Conservation (phyloP, 1,140 invertebrate genomes). For the Leptonema lineaticorne region DNA sequence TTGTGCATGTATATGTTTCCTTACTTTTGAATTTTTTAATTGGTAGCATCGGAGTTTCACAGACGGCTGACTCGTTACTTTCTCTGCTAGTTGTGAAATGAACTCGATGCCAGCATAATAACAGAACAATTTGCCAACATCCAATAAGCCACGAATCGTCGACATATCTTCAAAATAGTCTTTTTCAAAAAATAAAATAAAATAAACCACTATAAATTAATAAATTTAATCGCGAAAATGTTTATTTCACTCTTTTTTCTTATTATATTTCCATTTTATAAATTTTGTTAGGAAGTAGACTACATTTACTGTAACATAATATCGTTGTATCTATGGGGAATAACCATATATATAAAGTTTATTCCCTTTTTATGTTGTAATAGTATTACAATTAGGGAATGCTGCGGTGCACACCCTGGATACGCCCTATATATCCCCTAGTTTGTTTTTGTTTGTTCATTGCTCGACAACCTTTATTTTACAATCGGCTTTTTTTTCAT, state of each 20-base stretch:
- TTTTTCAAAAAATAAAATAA: neutral
- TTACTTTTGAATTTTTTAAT: conserved; percentile 17
- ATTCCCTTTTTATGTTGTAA: neutral
- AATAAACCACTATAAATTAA: too few relatives aligned
- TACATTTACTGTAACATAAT: too few relatives aligned
- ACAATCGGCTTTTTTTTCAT: too few relatives aligned
- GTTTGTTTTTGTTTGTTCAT: neutral
- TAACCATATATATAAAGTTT: too few relatives aligned
- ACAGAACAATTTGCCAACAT: neutral
- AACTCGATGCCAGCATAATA: neutral
- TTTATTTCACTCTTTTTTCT: too few relatives aligned
- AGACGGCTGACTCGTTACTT: conserved; percentile 9
- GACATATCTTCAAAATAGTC: conserved; percentile 1
- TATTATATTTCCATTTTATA: too few relatives aligned
- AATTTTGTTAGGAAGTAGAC: too few relatives aligned
- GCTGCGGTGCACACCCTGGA: neutral
- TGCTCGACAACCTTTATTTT: neutral
- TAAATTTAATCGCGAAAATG: too few relatives aligned
- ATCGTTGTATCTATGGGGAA: too few relatives aligned
- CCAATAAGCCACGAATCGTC: neutral
- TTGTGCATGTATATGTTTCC: neutral
- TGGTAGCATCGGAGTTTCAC: conserved; percentile 7
- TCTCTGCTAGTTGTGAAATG: conserved; percentile 6
- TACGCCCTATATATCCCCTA: neutral
- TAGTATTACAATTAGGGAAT: conserved; percentile 12